Conservation (phyloP, 2,113 vertebrate species). For the Poeciliopsis retropinna region DNA sequence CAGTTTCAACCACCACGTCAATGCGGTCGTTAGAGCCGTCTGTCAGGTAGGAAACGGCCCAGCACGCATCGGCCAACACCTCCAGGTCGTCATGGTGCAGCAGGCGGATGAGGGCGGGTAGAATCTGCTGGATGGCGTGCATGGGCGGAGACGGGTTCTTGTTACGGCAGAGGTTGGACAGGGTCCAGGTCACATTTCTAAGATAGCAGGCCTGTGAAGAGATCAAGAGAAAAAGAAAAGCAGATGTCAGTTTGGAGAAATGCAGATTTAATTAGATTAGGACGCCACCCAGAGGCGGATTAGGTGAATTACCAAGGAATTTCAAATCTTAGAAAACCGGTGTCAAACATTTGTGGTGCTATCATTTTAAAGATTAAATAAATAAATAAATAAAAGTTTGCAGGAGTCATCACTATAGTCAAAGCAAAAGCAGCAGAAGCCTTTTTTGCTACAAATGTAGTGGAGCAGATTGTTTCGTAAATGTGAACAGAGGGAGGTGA, state of each 20-base stretch:
- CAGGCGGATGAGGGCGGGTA: constrained; percentile 87
- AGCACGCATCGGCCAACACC: constrained; percentile 93
- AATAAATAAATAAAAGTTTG: no score
- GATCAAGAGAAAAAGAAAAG: not conserved
- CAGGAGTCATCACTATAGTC: no score
- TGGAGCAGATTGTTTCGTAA: no score
- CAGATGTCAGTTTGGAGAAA: constrained; percentile 8
- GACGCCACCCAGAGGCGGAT: constrained; percentile 19
- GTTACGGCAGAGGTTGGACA: constrained; percentile 98
- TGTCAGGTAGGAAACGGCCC: constrained; percentile 95
- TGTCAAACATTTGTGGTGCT: no score
- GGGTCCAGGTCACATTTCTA: constrained; percentile 94
- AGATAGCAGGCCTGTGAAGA: constrained; percentile 85
- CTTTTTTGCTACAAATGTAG: no score
- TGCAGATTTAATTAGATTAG: constrained; percentile 2
- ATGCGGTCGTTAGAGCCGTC: constrained; percentile 96
- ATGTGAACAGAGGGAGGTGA: no score
- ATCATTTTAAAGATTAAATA: no score
- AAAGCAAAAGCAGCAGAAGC: no score
- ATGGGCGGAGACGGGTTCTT: constrained; percentile 95
- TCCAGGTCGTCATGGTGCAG: constrained; percentile 88
- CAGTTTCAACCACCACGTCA: constrained; percentile 90
- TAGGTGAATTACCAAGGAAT: not conserved
- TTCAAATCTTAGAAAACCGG: not conserved
- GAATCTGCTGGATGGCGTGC: constrained; percentile 86